A percentile compares a stretch with the other conserved stretches of the same genome.
These are phyloP conservation scores for Sclerurus mexicanus DNA, from an alignment of 2,113 vertebrate species.

Conservation along the genomic window DNA sequence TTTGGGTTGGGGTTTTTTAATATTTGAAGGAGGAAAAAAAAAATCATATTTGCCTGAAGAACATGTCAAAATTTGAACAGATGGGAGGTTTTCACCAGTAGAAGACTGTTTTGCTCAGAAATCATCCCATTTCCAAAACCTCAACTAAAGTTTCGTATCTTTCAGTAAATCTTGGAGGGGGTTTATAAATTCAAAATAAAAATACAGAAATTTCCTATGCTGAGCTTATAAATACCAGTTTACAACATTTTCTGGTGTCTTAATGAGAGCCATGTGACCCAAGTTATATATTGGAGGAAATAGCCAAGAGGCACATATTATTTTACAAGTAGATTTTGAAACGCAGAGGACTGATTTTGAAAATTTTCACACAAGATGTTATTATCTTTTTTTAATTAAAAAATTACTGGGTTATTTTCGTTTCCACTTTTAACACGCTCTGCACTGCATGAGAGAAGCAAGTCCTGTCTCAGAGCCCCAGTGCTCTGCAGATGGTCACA, in stretches of 20 bases:
- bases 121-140: conserved; percentile 40
- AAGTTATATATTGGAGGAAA: conserved; percentile 27
- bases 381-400: conserved; percentile 48
- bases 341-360: background rate
- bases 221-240: conserved; percentile 54
- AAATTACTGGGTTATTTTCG: background rate
- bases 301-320: conserved; percentile 4
- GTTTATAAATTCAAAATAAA: conserved; percentile 57
- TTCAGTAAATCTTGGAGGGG: conserved; percentile 31
- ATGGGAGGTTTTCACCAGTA: conserved; percentile 24
- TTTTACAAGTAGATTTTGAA: conserved; percentile 43
- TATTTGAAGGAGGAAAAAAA: background rate
- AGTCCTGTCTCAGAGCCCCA: background rate
- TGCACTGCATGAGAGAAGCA: background rate
- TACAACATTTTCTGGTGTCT: conserved; percentile 36
- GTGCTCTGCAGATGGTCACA: background rate
- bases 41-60: background rate
- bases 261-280: conserved; percentile 56
- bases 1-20: background rate
- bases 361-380: background rate
- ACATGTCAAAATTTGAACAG: conserved; percentile 33
- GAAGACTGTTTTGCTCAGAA: conserved; percentile 30
- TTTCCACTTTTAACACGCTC: background rate
- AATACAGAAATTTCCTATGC: conserved; percentile 50
- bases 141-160: conserved; percentile 49